Evolutionary conservation across 2,797 vertebrate genomes (phyloP).

Genomic region (Gastrophryne carolinensis): DNA sequence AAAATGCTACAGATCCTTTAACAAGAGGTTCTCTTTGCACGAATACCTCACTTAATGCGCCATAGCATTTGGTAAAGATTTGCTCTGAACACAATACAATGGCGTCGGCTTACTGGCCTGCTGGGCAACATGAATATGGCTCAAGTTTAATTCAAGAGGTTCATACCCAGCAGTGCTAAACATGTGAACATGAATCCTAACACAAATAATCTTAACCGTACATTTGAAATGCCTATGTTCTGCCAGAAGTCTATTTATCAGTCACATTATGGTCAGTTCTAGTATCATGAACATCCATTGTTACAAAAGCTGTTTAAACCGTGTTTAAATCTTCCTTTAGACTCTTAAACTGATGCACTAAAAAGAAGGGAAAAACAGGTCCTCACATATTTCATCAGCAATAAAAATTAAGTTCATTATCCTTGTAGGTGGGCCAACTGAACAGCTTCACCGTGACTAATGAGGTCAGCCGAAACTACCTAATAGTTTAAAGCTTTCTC

Average conservation of each 20-base stretch:
- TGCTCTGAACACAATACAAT: background rate
- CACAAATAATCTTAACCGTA: constrained; percentile 8
- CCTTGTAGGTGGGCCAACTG: constrained; percentile 47
- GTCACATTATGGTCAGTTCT: constrained; percentile 20
- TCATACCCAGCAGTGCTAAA: background rate
- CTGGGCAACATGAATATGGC: background rate
- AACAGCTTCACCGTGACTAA: constrained; percentile 23
- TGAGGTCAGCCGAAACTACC: constrained; percentile 30
- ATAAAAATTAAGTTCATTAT: constrained; percentile 44
- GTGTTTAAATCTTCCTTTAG: constrained; percentile 26
- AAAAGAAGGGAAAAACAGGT: constrained; percentile 7
- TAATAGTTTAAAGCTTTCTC: background rate
- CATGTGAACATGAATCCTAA: background rate
- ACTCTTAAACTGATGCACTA: constrained; percentile 27
- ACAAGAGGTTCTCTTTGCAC: background rate
- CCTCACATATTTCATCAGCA: constrained; percentile 15
- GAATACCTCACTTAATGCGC: background rate
- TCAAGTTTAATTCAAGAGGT: background rate
- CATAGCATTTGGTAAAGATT: background rate
- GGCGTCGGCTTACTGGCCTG: background rate
- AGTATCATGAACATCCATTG: constrained; percentile 38
- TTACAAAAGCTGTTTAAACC: constrained; percentile 24
- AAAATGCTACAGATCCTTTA: background rate
- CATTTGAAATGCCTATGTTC: constrained; percentile 1
- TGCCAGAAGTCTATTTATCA: constrained; percentile 32